Evolutionary conservation across 2,888 invertebrate genomes (phyloP).

Genomic region (Lochmaea capreae): DNA sequence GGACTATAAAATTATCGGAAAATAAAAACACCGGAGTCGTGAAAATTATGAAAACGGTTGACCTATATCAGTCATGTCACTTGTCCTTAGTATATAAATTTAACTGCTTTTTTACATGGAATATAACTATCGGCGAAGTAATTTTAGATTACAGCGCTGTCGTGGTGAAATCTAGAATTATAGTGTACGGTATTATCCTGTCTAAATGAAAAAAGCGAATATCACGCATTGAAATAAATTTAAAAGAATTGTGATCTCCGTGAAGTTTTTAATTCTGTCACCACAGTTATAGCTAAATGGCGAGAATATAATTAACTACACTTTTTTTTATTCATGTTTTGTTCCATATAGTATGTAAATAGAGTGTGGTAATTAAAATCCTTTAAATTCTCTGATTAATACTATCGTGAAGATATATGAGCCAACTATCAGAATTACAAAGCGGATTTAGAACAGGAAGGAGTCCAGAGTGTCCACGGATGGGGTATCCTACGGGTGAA

Average conservation of each 20-base stretch:
- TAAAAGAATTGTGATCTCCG: background rate
- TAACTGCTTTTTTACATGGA: slow-evolving; percentile 10
- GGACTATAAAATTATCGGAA: slow-evolving; percentile 1
- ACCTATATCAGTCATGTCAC: slow-evolving; percentile 13
- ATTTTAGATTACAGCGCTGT: background rate
- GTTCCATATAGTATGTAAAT: background rate
- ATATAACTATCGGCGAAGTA: background rate
- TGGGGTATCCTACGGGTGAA: too few relatives aligned
- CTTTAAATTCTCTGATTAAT: too few relatives aligned
- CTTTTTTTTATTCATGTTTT: background rate
- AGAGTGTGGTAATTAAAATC: too few relatives aligned
- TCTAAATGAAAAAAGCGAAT: too few relatives aligned
- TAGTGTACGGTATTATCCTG: background rate
- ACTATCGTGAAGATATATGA: too few relatives aligned
- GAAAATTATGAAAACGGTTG: slow-evolving; percentile 6
- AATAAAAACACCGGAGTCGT: background rate
- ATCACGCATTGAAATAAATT: background rate
- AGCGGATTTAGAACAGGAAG: too few relatives aligned
- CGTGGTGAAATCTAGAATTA: background rate
- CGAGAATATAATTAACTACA: background rate
- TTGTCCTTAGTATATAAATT: background rate
- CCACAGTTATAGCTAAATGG: background rate
- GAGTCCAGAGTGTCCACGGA: too few relatives aligned
- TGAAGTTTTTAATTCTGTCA: background rate
- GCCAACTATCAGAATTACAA: too few relatives aligned